Evolutionary conservation across 2,888 invertebrate species (phyloP).

Genomic region (Pyrrhia umbra): DNA sequence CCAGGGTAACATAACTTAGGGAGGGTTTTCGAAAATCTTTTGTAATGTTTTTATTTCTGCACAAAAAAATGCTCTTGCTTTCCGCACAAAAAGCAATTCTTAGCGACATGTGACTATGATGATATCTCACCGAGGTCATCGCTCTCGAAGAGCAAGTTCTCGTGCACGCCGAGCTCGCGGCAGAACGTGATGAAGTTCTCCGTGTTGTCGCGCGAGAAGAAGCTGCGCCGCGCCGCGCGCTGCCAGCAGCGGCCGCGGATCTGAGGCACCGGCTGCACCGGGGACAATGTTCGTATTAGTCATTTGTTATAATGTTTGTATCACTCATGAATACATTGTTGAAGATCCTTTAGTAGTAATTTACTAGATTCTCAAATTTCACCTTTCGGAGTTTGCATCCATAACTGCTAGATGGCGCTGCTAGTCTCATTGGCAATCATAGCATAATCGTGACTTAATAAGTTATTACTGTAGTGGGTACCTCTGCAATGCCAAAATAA

Average conservation of each 20-base stretch:
- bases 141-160: constrained; percentile 96
- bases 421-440: no score
- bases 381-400: neutral
- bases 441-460: no score
- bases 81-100: constrained; percentile 1
- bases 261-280: constrained; percentile 91
- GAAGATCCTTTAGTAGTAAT: no score
- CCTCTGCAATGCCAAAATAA: no score
- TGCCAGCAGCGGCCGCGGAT: constrained; percentile 95
- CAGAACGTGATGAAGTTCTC: constrained; percentile 97
- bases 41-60: neutral
- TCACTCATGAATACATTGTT: no score
- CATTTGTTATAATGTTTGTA: neutral
- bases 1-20: neutral
- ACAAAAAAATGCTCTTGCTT: no score
- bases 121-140: constrained; percentile 94
- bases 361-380: no score
- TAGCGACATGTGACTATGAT: no score
- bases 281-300: neutral
- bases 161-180: constrained; percentile 95
- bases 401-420: neutral
- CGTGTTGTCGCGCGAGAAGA: constrained; percentile 97
- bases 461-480: no score
- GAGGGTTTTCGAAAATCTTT: neutral
- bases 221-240: constrained; percentile 95